Evolutionary conservation across 2,797 vertebrate genomes (phyloP).

Genomic region (Gambusia yucatana): DNA sequence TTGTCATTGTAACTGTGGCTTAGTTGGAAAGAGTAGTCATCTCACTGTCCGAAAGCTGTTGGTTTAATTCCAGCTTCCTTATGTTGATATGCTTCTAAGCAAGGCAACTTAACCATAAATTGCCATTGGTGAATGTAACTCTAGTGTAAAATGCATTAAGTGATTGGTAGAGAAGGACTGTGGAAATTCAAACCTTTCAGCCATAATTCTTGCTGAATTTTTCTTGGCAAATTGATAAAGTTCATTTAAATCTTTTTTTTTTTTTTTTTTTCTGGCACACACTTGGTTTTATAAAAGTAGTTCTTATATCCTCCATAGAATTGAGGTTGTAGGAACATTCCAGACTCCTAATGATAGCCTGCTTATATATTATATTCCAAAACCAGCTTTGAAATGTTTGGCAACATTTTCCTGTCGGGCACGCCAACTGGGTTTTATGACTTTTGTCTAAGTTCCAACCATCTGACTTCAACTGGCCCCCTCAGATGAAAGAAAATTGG

Average conservation of each 20-base stretch:
- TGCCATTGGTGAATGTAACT: not conserved
- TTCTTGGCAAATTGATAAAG: not conserved
- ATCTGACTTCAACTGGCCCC: not conserved
- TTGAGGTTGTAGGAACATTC: not conserved
- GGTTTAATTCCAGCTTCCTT: not conserved
- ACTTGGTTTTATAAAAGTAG: not conserved
- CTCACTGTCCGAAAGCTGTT: not conserved
- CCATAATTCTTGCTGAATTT: not conserved
- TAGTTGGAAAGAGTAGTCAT: not conserved
- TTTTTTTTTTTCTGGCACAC: not conserved
- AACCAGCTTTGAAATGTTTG: not conserved
- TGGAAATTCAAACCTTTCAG: not conserved
- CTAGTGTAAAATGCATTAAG: not conserved
- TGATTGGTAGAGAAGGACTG: not conserved
- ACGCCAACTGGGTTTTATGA: not conserved
- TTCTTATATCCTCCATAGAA: not conserved
- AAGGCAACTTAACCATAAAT: no score
- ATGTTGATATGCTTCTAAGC: not conserved
- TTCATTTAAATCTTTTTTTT: not conserved
- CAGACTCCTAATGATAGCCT: not conserved
- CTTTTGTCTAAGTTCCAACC: not conserved
- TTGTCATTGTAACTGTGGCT: not conserved
- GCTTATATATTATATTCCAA: not conserved
- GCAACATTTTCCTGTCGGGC: not conserved
- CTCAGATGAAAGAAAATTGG: not conserved